Evolutionary conservation across 2,797 vertebrate species (phyloP).

Genomic region (Tragelaphus oryx): DNA sequence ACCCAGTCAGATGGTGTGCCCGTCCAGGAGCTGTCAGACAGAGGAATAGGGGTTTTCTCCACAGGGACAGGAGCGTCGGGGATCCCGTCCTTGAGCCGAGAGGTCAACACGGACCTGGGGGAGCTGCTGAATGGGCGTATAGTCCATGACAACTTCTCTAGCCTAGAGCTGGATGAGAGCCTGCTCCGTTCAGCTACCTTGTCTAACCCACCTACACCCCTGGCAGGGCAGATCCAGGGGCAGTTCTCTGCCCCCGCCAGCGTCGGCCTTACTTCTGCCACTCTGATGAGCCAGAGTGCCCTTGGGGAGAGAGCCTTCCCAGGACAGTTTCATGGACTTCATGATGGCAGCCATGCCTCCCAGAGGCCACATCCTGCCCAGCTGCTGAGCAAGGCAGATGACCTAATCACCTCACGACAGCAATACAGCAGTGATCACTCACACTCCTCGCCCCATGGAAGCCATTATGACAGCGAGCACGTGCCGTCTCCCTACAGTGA

Average conservation of each 20-base stretch:
- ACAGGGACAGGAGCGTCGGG: constrained; percentile 87
- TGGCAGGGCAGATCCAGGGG: constrained; percentile 88
- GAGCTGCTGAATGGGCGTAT: constrained; percentile 95
- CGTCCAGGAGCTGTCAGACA: constrained; percentile 87
- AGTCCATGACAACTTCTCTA: constrained; percentile 92
- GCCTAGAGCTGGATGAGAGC: constrained; percentile 96
- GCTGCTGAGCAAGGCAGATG: constrained; percentile 92
- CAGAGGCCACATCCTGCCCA: constrained; percentile 89
- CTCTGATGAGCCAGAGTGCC: constrained; percentile 89
- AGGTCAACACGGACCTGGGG: constrained; percentile 87
- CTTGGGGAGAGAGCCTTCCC: constrained; percentile 93
- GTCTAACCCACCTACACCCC: constrained; percentile 90
- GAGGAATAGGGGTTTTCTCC: constrained; percentile 92
- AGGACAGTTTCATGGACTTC: constrained; percentile 87
- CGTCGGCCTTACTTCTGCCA: constrained; percentile 87
- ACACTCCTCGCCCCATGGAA: constrained; percentile 92
- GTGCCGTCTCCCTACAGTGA: constrained; percentile 97
- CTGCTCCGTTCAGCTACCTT: constrained; percentile 92
- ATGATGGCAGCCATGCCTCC: constrained; percentile 86
- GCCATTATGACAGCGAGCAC: constrained; percentile 96
- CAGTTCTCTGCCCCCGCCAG: constrained; percentile 86
- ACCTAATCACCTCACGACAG: constrained; percentile 87
- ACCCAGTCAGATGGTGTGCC: constrained; percentile 90
- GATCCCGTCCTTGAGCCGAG: constrained; percentile 87
- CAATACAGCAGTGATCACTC: constrained; percentile 89